Conservation (phyloP, 2,797 vertebrate species). For the Cephalopachus bancanus region DNA sequence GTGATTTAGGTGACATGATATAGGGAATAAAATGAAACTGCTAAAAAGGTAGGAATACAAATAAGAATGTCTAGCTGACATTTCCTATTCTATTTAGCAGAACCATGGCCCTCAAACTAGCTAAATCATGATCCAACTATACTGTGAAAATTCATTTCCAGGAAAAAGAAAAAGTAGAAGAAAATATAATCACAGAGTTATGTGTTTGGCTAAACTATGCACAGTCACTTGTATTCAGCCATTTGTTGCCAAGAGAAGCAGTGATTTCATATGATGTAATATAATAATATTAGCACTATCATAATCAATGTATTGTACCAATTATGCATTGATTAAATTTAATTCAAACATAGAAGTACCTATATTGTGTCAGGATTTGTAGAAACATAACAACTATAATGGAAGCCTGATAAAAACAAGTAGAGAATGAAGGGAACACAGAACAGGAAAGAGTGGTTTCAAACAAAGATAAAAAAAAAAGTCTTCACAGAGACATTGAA, state of each 20-base stretch:
- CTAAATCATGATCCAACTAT: neutral
- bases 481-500: neutral
- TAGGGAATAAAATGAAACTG: constrained; percentile 2
- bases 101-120: neutral
- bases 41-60: constrained; percentile 33
- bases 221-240: neutral
- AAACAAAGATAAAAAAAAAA: neutral
- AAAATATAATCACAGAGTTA: neutral
- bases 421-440: neutral
- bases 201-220: neutral
- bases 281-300: neutral
- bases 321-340: neutral
- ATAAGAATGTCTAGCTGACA: constrained; percentile 1
- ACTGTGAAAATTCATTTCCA: constrained; percentile 17
- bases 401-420: neutral
- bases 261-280: neutral
- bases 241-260: neutral
- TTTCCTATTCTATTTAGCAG: constrained; percentile 1
- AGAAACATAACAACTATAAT: neutral
- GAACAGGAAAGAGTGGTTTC: neutral
- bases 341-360: neutral
- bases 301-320: neutral
- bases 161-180: neutral
- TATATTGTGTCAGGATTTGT: constrained; percentile 3
- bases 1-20: constrained; percentile 29